Conservation (phyloP, 2,797 vertebrate species). For the Parambassis ranga region DNA sequence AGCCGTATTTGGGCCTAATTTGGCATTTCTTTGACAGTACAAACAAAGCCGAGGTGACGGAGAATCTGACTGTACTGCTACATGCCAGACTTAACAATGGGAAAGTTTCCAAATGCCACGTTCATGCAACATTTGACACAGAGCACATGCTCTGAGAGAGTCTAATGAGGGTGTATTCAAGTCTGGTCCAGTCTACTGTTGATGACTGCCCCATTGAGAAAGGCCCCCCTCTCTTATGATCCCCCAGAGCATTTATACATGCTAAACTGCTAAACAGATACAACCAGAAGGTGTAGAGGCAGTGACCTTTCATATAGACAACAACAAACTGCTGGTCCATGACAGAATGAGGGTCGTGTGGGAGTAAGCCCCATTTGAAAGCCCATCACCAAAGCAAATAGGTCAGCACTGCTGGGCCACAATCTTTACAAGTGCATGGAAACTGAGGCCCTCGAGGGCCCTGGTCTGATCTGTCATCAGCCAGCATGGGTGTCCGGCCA, state of each 20-base stretch:
- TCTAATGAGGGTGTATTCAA: conserved; percentile 20
- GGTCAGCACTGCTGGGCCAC: conserved; percentile 31
- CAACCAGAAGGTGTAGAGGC: conserved; percentile 4
- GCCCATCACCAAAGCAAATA: conserved; percentile 43
- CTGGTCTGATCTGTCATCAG: conserved; percentile 56
- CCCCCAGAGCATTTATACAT: neutral
- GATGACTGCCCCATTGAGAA: neutral
- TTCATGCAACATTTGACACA: conserved; percentile 28
- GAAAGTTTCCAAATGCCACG: conserved; percentile 13
- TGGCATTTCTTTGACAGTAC: conserved; percentile 3
- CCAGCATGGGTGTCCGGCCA: conserved; percentile 51
- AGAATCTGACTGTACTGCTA: conserved; percentile 17
- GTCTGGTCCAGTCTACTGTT: conserved; percentile 1
- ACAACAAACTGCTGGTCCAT: conserved; percentile 33
- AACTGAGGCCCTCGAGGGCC: conserved; percentile 40
- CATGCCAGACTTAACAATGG: conserved; percentile 4
- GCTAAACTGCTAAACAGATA: neutral
- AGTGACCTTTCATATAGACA: conserved; percentile 40
- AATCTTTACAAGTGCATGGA: conserved; percentile 46
- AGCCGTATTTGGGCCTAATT: conserved; percentile 3
- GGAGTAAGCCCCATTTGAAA: conserved; percentile 49
- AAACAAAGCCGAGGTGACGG: conserved; percentile 15
- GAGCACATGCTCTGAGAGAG: neutral
- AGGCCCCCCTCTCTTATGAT: conserved; percentile 3
- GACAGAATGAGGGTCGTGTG: conserved; percentile 37